Conservation (phyloP, 2,113 vertebrate species). For the Labrus mixtus region DNA sequence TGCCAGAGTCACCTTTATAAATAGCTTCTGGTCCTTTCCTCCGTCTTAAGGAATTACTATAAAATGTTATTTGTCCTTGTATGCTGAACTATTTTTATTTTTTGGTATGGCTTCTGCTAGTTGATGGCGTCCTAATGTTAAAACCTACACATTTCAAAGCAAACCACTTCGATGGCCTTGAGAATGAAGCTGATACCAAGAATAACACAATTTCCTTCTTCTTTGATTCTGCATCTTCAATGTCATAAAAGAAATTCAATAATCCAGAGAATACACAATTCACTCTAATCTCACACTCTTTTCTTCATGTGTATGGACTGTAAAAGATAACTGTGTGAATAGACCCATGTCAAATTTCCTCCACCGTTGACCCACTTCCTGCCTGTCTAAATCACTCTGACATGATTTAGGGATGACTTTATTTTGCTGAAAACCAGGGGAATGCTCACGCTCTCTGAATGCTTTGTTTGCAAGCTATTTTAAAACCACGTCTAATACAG, state of each 20-base stretch:
- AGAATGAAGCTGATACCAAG: conserved; percentile 32
- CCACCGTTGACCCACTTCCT: conserved; percentile 76
- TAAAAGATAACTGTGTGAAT: conserved; percentile 66
- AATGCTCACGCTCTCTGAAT: conserved; percentile 79
- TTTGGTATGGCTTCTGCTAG: conserved; percentile 2
- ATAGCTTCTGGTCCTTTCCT: neutral
- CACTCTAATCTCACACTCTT: conserved; percentile 34
- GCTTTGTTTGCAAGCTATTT: conserved; percentile 27
- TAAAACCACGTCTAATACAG: conserved; percentile 25
- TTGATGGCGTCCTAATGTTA: conserved; percentile 8
- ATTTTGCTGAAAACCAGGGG: conserved; percentile 61
- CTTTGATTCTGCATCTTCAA: neutral
- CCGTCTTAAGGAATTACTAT: neutral
- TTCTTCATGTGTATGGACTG: conserved; percentile 54
- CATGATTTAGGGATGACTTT: conserved; percentile 52
- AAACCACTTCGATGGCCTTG: neutral
- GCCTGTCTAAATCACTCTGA: conserved; percentile 58
- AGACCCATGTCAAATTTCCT: conserved; percentile 75
- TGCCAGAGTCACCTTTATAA: conserved; percentile 11
- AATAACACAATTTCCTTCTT: conserved; percentile 2
- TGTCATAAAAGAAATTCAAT: neutral
- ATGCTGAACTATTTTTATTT: conserved; percentile 6
- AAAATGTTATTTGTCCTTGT: neutral
- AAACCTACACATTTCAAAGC: conserved; percentile 20
- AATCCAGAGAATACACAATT: conserved; percentile 18